These are phyloP conservation scores for Osmerus mordax DNA, from an alignment of 2,113 vertebrate genomes.

Conservation along the genomic window DNA sequence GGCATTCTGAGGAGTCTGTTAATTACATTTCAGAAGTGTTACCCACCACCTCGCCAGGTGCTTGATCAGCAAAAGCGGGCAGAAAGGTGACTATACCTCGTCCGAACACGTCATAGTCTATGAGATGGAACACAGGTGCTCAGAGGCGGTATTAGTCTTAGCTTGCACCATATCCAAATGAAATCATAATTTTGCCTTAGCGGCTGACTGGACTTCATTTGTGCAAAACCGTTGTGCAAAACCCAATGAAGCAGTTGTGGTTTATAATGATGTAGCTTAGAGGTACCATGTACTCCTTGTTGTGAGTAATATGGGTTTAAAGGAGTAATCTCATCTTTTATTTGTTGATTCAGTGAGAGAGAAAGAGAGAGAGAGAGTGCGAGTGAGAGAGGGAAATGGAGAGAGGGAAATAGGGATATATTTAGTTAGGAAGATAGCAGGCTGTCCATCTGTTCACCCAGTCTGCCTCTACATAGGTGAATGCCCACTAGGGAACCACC, in stretches of 20 bases:
- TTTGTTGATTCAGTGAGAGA: no score
- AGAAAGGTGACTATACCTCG: constrained; percentile 56
- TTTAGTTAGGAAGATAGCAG: not conserved
- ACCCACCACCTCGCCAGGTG: constrained; percentile 45
- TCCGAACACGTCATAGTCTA: constrained; percentile 21
- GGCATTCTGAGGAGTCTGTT: constrained; percentile 42
- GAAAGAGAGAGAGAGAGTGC: not conserved
- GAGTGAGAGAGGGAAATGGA: no score
- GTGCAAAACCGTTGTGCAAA: constrained; percentile 44
- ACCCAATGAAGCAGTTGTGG: constrained; percentile 51
- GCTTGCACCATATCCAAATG: constrained; percentile 42
- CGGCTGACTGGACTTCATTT: constrained; percentile 63
- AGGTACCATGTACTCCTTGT: constrained; percentile 29
- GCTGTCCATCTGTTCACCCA: not conserved
- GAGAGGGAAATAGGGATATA: not conserved
- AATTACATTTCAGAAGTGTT: constrained; percentile 64
- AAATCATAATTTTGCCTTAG: constrained; percentile 59
- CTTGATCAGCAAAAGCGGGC: constrained; percentile 37
- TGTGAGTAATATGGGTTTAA: constrained; percentile 11
- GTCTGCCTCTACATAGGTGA: not conserved
- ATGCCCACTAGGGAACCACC: not conserved
- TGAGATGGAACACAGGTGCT: constrained; percentile 50
- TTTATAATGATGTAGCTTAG: constrained; percentile 49
- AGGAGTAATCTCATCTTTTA: not conserved
- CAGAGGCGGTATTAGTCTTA: constrained; percentile 52